Evolutionary conservation across 2,888 invertebrate genomes (phyloP).

Genomic region (Masnerella sp.): DNA sequence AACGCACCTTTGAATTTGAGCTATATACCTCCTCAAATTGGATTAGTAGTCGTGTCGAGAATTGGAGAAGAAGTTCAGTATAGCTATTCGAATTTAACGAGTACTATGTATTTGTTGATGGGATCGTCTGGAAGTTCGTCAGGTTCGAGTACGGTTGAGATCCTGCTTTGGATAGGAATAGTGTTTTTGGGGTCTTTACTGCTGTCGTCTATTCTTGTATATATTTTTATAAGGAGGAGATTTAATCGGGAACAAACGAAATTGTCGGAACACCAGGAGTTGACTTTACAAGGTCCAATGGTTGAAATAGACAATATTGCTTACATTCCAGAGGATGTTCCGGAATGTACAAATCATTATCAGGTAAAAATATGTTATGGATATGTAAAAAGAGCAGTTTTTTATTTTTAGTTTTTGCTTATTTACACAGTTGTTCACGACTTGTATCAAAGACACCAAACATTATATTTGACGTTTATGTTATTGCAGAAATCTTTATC

Average conservation of each 20-base stretch:
- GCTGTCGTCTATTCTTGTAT: slow-evolving; percentile 81
- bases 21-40: slow-evolving; percentile 67
- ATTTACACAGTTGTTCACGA: too few relatives aligned
- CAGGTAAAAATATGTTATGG: too few relatives aligned
- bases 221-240: slow-evolving; percentile 80
- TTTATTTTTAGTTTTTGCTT: too few relatives aligned
- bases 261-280: slow-evolving; percentile 82
- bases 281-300: slow-evolving; percentile 88
- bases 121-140: neutral
- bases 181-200: slow-evolving; percentile 84
- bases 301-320: slow-evolving; percentile 89
- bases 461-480: too few relatives aligned
- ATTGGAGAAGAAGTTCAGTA: slow-evolving; percentile 75
- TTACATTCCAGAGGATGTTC: slow-evolving; percentile 85
- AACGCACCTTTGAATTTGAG: slow-evolving; percentile 86
- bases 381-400: too few relatives aligned
- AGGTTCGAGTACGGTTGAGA: slow-evolving; percentile 65
- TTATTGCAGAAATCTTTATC: too few relatives aligned
- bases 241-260: slow-evolving; percentile 73
- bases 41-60: slow-evolving; percentile 78
- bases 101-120: slow-evolving; percentile 27
- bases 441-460: too few relatives aligned
- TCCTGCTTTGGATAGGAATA: slow-evolving; percentile 83
- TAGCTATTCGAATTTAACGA: slow-evolving; percentile 70
- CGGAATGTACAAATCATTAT: slow-evolving; percentile 84